Percentiles rank a stretch among this genome's conserved stretches.
These are phyloP conservation scores for Natator depressus DNA, from an alignment of 2,113 vertebrate genomes.

Conservation along the genomic window DNA sequence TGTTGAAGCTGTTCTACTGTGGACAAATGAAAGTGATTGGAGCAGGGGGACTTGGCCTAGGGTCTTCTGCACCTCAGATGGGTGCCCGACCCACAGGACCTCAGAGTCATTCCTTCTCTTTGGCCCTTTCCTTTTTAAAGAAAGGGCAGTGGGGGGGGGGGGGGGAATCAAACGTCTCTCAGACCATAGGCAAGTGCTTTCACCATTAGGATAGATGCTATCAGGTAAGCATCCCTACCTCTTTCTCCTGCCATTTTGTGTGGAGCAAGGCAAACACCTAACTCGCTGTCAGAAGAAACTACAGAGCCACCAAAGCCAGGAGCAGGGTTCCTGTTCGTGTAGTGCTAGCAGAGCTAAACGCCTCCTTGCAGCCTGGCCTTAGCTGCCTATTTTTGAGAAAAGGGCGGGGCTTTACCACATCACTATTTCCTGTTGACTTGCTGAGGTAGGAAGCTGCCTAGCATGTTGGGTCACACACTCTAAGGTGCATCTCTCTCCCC, in stretches of 20 bases:
- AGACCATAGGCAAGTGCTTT: no score
- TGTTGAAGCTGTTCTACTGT: background rate
- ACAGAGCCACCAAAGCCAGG: background rate
- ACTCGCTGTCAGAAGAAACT: background rate
- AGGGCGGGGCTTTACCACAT: background rate
- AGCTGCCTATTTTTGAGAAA: background rate
- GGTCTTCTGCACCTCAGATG: background rate
- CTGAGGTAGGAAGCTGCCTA: background rate
- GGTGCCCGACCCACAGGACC: background rate
- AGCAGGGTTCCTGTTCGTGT: background rate
- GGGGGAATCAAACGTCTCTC: no score
- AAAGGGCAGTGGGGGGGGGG: fast-evolving
- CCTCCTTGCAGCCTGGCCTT: background rate
- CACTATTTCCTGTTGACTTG: background rate
- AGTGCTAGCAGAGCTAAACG: background rate
- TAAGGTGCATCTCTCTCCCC: no score
- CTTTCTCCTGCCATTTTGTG: background rate
- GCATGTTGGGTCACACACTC: no score
- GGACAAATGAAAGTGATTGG: background rate
- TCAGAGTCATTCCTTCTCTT: background rate
- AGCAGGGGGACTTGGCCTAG: background rate
- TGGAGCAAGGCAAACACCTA: background rate
- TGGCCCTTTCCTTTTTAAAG: background rate
- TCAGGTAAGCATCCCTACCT: background rate
- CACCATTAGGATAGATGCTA: background rate